These are phyloP conservation scores for Parotia lawesii DNA, from an alignment of 2,113 vertebrate genomes.

Conservation along the genomic window DNA sequence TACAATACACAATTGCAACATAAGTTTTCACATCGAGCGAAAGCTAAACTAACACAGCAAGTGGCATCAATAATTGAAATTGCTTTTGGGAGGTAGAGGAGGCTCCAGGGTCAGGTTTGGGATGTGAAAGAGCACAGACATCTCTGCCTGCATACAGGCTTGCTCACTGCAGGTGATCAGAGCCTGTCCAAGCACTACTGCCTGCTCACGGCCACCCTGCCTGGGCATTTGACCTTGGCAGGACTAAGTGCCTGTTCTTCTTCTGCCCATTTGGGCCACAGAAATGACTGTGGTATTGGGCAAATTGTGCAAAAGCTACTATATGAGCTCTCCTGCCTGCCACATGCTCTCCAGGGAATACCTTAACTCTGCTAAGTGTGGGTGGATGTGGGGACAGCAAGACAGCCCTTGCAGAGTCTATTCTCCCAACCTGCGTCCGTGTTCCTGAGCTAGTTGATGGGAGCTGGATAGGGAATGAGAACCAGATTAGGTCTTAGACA, in stretches of 20 bases:
- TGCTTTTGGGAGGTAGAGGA: background rate
- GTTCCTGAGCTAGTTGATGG: background rate
- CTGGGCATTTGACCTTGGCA: background rate
- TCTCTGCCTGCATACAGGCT: background rate
- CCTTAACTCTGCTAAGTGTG: background rate
- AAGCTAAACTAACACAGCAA: constrained; percentile 33
- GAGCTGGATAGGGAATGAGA: background rate
- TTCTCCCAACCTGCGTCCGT: background rate
- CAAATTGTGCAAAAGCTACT: background rate
- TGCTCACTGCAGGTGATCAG: background rate
- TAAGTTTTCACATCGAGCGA: background rate
- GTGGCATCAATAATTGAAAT: constrained; percentile 47
- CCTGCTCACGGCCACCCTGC: background rate
- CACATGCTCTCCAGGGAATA: background rate
- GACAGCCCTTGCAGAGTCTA: background rate
- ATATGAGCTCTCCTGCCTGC: background rate
- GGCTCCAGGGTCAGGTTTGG: background rate
- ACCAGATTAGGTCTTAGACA: background rate
- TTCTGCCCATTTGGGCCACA: background rate
- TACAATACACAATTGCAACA: constrained; percentile 35
- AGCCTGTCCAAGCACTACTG: background rate
- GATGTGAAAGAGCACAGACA: background rate
- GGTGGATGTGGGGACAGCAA: background rate
- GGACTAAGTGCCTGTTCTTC: background rate
- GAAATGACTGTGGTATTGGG: background rate